phyloP scores from a whole-genome alignment of 2,113 vertebrate genomes.

The Gadus chalcogrammus region DNA sequence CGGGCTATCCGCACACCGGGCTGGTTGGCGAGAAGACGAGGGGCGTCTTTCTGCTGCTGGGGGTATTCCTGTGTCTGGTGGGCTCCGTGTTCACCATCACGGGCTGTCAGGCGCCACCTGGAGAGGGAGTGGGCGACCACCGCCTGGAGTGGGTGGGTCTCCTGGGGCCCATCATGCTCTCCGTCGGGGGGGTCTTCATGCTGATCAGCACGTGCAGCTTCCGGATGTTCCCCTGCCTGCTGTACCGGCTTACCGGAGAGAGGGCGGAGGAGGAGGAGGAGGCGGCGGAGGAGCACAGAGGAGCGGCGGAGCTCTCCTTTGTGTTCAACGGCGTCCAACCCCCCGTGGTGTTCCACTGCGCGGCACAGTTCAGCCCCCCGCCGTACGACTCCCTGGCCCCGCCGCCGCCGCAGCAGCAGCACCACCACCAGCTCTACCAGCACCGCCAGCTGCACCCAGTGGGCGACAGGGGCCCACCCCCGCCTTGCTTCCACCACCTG shows the following conservation, averaged over 20 bases:
- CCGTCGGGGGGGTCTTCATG: slow-evolving; percentile 77
- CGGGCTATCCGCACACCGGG: no score
- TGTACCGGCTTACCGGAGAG: slow-evolving; percentile 59
- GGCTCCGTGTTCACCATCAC: slow-evolving; percentile 79
- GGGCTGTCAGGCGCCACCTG: slow-evolving; percentile 70
- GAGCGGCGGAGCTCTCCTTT: slow-evolving; percentile 58
- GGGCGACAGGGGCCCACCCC: slow-evolving; percentile 1
- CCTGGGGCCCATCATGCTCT: slow-evolving; percentile 81
- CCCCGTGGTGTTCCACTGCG: slow-evolving; percentile 73
- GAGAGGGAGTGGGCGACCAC: no score
- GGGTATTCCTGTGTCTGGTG: slow-evolving; percentile 76
- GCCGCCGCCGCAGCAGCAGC: slow-evolving; percentile 36
- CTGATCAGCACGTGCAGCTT: slow-evolving; percentile 81
- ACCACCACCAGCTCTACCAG: no score
- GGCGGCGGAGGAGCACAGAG: no score
- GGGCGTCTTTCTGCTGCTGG: slow-evolving; percentile 77
- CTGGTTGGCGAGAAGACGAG: slow-evolving; percentile 74
- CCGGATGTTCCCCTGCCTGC: slow-evolving; percentile 70
- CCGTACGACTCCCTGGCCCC: slow-evolving; percentile 51
- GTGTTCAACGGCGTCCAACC: slow-evolving; percentile 77
- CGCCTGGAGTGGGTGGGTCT: slow-evolving; percentile 72
- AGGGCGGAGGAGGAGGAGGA: slow-evolving; percentile 13
- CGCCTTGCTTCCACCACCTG: slow-evolving; percentile 68
- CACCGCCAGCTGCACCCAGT: no score
- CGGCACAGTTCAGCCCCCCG: slow-evolving; percentile 76